Base-by-base conservation (phyloP, 2,113 vertebrate species). In the Pollachius pollachius region DNA sequence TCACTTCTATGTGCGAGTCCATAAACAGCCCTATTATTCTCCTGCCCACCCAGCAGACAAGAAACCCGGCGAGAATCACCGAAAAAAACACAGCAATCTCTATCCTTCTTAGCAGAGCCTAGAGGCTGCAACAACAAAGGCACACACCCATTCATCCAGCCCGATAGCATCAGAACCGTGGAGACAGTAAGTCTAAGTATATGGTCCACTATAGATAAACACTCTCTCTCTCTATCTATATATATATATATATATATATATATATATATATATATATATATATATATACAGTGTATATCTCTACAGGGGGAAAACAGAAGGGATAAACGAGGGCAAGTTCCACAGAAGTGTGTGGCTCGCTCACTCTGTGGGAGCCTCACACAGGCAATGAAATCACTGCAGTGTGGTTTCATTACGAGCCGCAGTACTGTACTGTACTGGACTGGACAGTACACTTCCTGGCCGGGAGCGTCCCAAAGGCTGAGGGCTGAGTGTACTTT, bases 11-110 rank as follows among this genome's bases (percentile, higher is more conserved):
- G n/a, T 5, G 7, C 16, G 64, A 81, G 86, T 68, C 80, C 73
- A 83, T 65, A 75, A 82, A 86, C 82, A 88, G 80, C 68, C 66
- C 77, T 65, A 84, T 87, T 80, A 77, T 73, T 76, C 70, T 37
- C 73, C 73, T 76, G 41, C 41, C 41, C 41, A 48, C 41, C 30
- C 64, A 72, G 70, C 73, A 78, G 52, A 68, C 65, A 67, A 63
- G 41, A 48, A 48, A 48, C 41, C 41, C 41, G 8, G 41, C 41
- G 11, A 48, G 41, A 48, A 48, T 11, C 11, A 48, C 9, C 41
- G 41, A 48, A 13, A 48, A 48, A 48, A 48, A 70, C 74, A 82
- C 70, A 79, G 68, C 68, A 79, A 81, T 72, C 79, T 79, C 81
- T 81, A 48, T 62, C 69, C 17, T 63, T 73, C 61, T 71, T 66